A percentile compares a stretch with the other conserved stretches of the same genome.
These are phyloP conservation scores for Chrysaora quinquecirrha DNA, from an alignment of 30 jellyfish, hydroid and myxozoan genomes.

Conservation along the genomic window DNA sequence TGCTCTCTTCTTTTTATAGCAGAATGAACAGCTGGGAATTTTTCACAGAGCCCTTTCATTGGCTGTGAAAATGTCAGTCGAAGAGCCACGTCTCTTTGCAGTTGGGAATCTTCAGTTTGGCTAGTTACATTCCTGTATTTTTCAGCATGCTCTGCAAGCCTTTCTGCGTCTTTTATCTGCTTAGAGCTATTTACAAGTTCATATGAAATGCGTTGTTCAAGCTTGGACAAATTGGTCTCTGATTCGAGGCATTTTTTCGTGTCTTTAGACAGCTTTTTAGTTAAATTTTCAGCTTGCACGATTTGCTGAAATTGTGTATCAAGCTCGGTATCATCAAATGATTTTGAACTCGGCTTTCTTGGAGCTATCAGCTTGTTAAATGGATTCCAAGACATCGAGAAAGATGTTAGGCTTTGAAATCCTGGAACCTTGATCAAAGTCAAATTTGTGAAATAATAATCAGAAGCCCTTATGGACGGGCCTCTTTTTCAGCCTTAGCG, in stretches of 20 bases:
- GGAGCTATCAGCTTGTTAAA: constrained; percentile 82
- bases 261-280: constrained; percentile 78
- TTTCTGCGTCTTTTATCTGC: constrained; percentile 35
- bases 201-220: constrained; percentile 66
- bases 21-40: constrained; percentile 69
- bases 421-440: not conserved
- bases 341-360: constrained; percentile 55
- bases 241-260: constrained; percentile 71
- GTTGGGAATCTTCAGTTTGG: constrained; percentile 54
- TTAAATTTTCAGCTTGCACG: constrained; percentile 54
- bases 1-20: constrained; percentile 92
- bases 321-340: not conserved
- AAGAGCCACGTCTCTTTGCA: constrained; percentile 48
- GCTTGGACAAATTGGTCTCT: constrained; percentile 36
- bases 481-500: no score
- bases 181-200: constrained; percentile 55
- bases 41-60: constrained; percentile 65
- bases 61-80: constrained; percentile 70
- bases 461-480: no score
- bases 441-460: no score
- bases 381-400: constrained; percentile 98
- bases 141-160: constrained; percentile 45
- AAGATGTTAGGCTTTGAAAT: no score
- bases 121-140: constrained; percentile 41
- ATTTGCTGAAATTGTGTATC: constrained; percentile 44